These are phyloP conservation scores for Syritta pipiens DNA, from an alignment of 2,888 invertebrate species.

Conservation along the genomic window DNA sequence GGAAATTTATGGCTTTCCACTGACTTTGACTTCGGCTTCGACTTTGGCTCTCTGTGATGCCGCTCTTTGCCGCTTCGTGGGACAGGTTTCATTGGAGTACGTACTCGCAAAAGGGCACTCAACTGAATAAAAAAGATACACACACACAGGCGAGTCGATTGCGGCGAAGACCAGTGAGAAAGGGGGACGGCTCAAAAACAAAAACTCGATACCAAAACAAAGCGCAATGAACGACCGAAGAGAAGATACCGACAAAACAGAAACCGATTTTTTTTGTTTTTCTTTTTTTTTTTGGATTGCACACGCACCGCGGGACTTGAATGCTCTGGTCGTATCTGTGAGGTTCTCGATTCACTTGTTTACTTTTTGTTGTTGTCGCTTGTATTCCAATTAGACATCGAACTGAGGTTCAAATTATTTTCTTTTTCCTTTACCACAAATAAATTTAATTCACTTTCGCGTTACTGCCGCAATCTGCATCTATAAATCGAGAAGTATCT, in stretches of 20 bases:
- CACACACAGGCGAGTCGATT: constrained; percentile 6
- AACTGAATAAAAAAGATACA: constrained; percentile 44
- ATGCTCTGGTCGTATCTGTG: constrained; percentile 15
- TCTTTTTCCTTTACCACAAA: constrained; percentile 21
- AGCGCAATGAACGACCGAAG: constrained; percentile 25
- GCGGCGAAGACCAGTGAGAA: constrained; percentile 34
- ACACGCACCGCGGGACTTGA: constrained; percentile 44
- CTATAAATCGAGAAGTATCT: constrained; percentile 24
- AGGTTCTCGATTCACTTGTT: constrained; percentile 67
- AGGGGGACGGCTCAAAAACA: constrained; percentile 35
- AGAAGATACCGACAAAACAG: constrained; percentile 31
- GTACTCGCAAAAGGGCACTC: constrained; percentile 47
- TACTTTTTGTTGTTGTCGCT: constrained; percentile 55
- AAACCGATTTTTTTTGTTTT: not conserved
- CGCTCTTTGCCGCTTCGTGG: constrained; percentile 15
- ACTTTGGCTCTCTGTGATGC: too few relatives aligned
- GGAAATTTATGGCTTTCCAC: constrained; percentile 42
- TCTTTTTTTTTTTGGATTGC: constrained; percentile 31
- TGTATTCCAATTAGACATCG: constrained; percentile 53
- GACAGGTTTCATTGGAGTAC: constrained; percentile 39
- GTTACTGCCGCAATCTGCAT: too few relatives aligned
- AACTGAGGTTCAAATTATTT: constrained; percentile 31
- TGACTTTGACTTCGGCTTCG: constrained; percentile 44
- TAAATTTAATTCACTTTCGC: too few relatives aligned
- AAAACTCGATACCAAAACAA: constrained; percentile 59